Conservation (phyloP, 2,888 invertebrate species). For the Harpalus rufipes region DNA sequence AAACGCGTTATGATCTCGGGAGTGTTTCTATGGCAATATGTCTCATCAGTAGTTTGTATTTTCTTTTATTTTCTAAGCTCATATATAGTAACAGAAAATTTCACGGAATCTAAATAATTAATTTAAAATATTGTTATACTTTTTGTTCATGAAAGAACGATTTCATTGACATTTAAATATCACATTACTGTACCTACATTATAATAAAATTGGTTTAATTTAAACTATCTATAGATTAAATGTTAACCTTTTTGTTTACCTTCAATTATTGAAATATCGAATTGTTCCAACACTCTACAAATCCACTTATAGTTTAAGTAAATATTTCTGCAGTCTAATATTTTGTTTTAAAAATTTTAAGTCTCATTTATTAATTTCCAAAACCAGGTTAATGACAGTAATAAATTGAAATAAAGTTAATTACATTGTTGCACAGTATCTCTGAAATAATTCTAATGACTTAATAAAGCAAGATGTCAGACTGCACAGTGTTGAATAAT, state of each 20-base stretch:
- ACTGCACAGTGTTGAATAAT: conserved; percentile 13
- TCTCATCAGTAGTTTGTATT: too few species aligned
- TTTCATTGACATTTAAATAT: background rate
- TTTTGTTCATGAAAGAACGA: too few species aligned
- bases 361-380: background rate
- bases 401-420: conserved; percentile 28
- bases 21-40: too few species aligned
- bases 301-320: background rate
- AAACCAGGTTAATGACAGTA: conserved; percentile 7
- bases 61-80: too few species aligned
- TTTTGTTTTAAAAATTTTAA: background rate
- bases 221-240: background rate
- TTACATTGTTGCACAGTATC: conserved; percentile 14
- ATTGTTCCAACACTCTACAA: background rate
- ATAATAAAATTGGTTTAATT: background rate
- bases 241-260: background rate
- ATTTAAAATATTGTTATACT: too few species aligned
- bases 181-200: background rate
- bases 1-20: too few species aligned
- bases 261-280: background rate
- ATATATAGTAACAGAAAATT: too few species aligned
- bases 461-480: conserved; percentile 43
- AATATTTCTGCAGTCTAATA: background rate
- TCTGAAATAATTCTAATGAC: conserved; percentile 25
- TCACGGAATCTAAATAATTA: too few species aligned